Evolutionary conservation across 2,888 invertebrate genomes (phyloP).

Genomic region (Subacronicta megacephala): DNA sequence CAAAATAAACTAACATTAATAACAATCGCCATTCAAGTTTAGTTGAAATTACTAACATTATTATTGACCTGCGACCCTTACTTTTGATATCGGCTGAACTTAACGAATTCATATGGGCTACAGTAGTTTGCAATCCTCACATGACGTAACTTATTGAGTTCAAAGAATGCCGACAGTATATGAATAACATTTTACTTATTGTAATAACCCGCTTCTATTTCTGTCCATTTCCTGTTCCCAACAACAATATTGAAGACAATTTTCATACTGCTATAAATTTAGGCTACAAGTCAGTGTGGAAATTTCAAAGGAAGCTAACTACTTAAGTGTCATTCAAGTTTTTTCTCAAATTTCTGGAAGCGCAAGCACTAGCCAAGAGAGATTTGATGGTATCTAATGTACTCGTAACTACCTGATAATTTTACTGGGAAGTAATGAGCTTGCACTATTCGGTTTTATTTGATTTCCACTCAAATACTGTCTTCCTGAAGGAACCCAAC

Average conservation of each 20-base stretch:
- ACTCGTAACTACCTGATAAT: slow-evolving; percentile 14
- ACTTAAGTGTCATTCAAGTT: slow-evolving; percentile 37
- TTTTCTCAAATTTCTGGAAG: slow-evolving; percentile 40
- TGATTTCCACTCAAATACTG: slow-evolving; percentile 1
- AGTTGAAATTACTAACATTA: slow-evolving; percentile 60
- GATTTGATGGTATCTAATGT: slow-evolving; percentile 27
- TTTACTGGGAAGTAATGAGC: slow-evolving; percentile 21
- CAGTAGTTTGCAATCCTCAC: slow-evolving; percentile 58
- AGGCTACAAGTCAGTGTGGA: slow-evolving; percentile 9
- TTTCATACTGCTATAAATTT: slow-evolving; percentile 43
- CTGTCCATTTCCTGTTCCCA: slow-evolving; percentile 42
- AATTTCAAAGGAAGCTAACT: slow-evolving; percentile 18
- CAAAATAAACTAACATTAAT: slow-evolving; percentile 54
- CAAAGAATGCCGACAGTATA: slow-evolving; percentile 62
- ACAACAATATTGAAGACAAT: slow-evolving; percentile 26
- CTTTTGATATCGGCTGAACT: slow-evolving; percentile 58
- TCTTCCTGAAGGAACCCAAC: slow-evolving; percentile 26
- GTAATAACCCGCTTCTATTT: slow-evolving; percentile 36
- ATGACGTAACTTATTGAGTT: slow-evolving; percentile 59
- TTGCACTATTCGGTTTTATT: slow-evolving; percentile 8
- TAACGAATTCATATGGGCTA: slow-evolving; percentile 64
- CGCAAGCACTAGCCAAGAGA: slow-evolving; percentile 17
- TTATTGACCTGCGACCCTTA: slow-evolving; percentile 64
- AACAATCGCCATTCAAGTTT: slow-evolving; percentile 60
- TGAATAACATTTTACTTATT: slow-evolving; percentile 20